These are phyloP conservation scores for Drosophila santomea DNA, from an alignment of 1,140 invertebrate species.

Conservation along the genomic window DNA sequence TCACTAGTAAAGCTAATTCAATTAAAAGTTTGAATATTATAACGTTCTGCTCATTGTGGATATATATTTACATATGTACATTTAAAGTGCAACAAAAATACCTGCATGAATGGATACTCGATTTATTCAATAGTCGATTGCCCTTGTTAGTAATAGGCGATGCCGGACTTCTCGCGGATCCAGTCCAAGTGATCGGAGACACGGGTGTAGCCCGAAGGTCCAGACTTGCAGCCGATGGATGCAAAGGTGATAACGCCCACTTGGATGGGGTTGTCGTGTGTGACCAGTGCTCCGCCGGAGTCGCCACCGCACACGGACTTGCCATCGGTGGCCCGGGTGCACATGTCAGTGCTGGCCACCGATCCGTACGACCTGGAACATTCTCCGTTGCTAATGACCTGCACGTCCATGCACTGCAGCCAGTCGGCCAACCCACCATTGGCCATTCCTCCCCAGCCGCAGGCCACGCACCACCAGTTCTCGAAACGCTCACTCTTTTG, in stretches of 20 bases:
- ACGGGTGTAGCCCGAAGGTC: conserved; percentile 29
- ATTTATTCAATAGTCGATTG: no score
- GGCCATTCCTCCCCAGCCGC: conserved; percentile 59
- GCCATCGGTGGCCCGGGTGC: conserved; percentile 16
- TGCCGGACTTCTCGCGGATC: conserved; percentile 40
- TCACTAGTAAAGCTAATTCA: background rate
- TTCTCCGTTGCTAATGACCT: conserved; percentile 28
- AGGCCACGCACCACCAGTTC: conserved; percentile 42
- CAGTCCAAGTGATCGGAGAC: conserved; percentile 41
- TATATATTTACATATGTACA: conserved; percentile 1
- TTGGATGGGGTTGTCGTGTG: conserved; percentile 32
- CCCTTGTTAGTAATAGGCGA: conserved; percentile 34
- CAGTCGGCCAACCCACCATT: conserved; percentile 22
- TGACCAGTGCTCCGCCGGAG: conserved; percentile 46
- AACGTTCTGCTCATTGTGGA: background rate
- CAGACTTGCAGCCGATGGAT: conserved; percentile 13
- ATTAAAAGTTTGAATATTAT: background rate
- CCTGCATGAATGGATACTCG: background rate
- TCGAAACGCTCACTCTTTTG: conserved; percentile 34
- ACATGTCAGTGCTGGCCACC: conserved; percentile 30
- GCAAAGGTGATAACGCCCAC: conserved; percentile 34
- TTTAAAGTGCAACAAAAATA: background rate
- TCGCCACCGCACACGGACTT: conserved; percentile 31
- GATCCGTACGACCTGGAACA: conserved; percentile 4
- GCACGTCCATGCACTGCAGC: conserved; percentile 40